These are phyloP conservation scores for Taxidea taxus DNA, from an alignment of 2,113 vertebrate genomes.

Conservation along the genomic window DNA sequence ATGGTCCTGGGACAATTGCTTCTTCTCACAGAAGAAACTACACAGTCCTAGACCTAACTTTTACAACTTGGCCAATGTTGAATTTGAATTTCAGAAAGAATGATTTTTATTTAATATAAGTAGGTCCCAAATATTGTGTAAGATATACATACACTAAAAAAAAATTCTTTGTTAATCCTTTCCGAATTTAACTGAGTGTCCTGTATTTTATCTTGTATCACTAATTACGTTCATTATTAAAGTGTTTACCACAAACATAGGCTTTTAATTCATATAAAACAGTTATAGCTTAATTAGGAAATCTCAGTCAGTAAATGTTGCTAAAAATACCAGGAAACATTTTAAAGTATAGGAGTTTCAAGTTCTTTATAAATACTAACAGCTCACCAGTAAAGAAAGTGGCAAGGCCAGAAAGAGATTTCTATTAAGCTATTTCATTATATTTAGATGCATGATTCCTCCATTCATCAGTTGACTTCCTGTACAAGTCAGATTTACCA, in stretches of 20 bases:
- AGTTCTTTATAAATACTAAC: not conserved
- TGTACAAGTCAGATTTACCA: not conserved
- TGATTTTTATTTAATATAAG: not conserved
- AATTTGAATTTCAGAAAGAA: not conserved
- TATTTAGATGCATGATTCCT: not conserved
- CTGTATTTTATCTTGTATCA: constrained; percentile 3
- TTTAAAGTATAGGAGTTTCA: not conserved
- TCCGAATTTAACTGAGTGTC: not conserved
- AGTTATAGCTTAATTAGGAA: not conserved
- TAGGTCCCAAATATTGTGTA: not conserved
- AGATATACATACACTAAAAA: not conserved
- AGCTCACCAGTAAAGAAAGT: not conserved
- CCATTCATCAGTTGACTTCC: not conserved
- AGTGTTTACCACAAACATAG: not conserved
- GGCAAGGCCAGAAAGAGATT: not conserved
- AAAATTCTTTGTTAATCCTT: not conserved
- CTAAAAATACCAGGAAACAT: not conserved
- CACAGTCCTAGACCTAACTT: not conserved
- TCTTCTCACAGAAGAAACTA: not conserved
- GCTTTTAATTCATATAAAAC: not conserved
- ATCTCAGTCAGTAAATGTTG: not conserved
- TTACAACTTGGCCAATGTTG: not conserved
- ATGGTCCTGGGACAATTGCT: not conserved
- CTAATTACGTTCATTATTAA: not conserved
- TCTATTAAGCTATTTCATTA: not conserved